Evolutionary conservation across 2,888 invertebrate genomes (phyloP).

Genomic region (Trypoxylon attenuatum): DNA sequence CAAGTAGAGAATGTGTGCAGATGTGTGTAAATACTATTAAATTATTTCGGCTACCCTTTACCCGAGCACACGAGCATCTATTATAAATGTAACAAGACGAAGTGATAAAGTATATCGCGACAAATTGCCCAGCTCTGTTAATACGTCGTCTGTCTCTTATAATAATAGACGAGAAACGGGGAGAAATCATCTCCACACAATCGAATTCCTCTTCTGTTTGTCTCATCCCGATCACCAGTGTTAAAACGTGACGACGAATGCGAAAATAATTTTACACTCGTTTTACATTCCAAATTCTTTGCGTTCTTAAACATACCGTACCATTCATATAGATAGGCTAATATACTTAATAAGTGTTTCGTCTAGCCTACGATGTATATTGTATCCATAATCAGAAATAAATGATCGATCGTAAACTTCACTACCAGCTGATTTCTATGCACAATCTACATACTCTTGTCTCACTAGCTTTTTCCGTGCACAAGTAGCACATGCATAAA

Average conservation of each 20-base stretch:
- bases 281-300: conserved; percentile 51
- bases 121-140: conserved; percentile 2
- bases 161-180: conserved; percentile 4
- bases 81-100: conserved; percentile 23
- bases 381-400: conserved; percentile 69
- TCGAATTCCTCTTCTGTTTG: conserved; percentile 37
- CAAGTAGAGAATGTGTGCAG: not conserved
- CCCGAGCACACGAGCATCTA: conserved; percentile 34
- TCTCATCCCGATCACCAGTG: conserved; percentile 22
- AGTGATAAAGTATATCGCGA: conserved; percentile 10
- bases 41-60: conserved; percentile 40
- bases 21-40: conserved; percentile 1
- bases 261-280: conserved; percentile 33
- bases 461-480: no score
- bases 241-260: conserved; percentile 26
- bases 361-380: conserved; percentile 70
- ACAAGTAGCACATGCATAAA: no score
- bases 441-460: no score
- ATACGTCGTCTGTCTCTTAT: conserved; percentile 3
- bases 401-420: conserved; percentile 57
- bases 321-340: conserved; percentile 65
- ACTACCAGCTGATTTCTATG: no score
- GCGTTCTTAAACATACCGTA: conserved; percentile 57
- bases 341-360: conserved; percentile 68
- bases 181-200: conserved; percentile 19